These are phyloP conservation scores for Calameuta idolon DNA, from an alignment of 2,888 invertebrate species.

Conservation along the genomic window DNA sequence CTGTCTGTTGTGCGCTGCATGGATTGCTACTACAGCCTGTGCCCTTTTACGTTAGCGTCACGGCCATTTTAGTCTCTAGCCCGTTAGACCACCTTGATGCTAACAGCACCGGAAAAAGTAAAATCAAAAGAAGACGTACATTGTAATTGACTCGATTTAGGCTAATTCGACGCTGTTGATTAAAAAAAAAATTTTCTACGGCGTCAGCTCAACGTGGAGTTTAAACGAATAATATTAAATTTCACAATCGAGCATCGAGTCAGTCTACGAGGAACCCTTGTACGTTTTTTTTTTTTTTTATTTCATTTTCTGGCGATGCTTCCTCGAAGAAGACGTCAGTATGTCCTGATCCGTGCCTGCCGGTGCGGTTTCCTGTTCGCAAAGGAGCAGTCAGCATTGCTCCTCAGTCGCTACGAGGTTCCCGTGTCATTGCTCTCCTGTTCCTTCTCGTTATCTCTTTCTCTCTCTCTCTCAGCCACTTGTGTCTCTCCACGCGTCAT, in stretches of 20 bases:
- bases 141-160: background rate
- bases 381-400: background rate
- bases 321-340: background rate
- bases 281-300: background rate
- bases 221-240: background rate
- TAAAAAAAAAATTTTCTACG: background rate
- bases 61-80: background rate
- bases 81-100: background rate
- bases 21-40: background rate
- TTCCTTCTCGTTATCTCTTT: background rate
- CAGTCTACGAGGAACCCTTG: background rate
- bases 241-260: background rate
- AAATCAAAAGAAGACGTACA: background rate
- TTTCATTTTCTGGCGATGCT: background rate
- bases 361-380: background rate
- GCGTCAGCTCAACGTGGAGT: background rate
- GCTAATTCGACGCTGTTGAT: background rate
- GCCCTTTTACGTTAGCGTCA: background rate
- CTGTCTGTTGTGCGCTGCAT: slow-evolving; percentile 11
- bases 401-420: background rate
- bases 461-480: background rate
- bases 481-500: background rate
- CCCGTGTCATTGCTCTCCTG: slow-evolving; percentile 1
- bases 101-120: background rate
- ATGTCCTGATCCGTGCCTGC: background rate